These are phyloP conservation scores for Drosophila helvetica DNA, from an alignment of 2,888 invertebrate species.

Conservation along the genomic window DNA sequence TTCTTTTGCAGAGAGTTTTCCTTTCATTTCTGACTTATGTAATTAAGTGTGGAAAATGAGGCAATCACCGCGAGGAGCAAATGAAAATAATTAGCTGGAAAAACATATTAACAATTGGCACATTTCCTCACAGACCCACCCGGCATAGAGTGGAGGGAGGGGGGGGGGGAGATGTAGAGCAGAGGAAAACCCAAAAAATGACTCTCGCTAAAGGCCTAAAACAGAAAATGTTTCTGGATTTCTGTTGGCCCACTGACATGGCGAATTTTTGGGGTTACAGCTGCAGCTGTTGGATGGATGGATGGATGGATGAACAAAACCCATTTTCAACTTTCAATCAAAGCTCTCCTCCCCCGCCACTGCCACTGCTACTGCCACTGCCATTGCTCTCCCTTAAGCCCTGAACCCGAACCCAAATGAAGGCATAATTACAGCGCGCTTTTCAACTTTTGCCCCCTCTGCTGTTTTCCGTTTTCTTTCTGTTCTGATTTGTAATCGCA, in stretches of 20 bases:
- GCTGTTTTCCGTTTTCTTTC: neutral
- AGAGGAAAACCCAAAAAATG: constrained; percentile 58
- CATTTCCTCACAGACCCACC: constrained; percentile 53
- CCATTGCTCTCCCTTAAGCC: neutral
- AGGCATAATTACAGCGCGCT: constrained; percentile 69
- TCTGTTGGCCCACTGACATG: constrained; percentile 59
- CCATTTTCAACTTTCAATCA: constrained; percentile 77
- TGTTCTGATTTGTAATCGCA: constrained; percentile 72
- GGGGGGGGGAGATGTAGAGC: constrained; percentile 22
- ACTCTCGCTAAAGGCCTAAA: constrained; percentile 48
- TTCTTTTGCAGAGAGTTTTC: constrained; percentile 11
- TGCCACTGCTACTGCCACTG: neutral
- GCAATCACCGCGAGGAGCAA: constrained; percentile 49
- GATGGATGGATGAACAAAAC: constrained; percentile 65
- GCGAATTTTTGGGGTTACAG: constrained; percentile 50
- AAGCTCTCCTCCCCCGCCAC: constrained; percentile 21
- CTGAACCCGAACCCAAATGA: constrained; percentile 18
- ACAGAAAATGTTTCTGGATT: constrained; percentile 12
- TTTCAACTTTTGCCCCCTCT: constrained; percentile 72
- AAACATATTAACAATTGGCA: constrained; percentile 68
- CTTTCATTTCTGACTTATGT: constrained; percentile 48
- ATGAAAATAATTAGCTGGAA: constrained; percentile 51
- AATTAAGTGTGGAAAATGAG: constrained; percentile 54
- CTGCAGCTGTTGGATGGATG: constrained; percentile 21
- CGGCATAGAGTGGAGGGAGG: constrained; percentile 31